Base-by-base conservation (phyloP, 2,888 invertebrate genomes). In the Apoderus coryli region DNA sequence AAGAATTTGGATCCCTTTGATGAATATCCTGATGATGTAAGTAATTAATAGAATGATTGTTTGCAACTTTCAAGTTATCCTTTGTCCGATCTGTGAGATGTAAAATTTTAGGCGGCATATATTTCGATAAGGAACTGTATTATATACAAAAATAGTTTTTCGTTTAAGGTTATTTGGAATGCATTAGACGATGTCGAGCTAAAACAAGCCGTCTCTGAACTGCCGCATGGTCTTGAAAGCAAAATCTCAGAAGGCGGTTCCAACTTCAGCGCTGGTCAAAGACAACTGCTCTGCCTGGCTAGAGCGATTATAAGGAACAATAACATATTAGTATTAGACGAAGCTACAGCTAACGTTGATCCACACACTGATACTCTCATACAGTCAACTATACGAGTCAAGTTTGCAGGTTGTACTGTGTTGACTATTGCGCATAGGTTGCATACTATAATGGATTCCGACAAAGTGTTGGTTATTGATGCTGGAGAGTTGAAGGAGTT, bases 1-100 rank as follows among this genome's bases (percentile, higher is more conserved):
- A 76, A 77, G 49, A 92, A 92, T 60, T 64, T 92, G 35, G 90
- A 90, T 61, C 90, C 89, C 2, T 89, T 89, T 53, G 72, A 77
- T 39, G 74, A 77, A 47, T 79, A 77, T 48, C 62, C 69, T 0
- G 89, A 90, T 45, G 67, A 68, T 4, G 67, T 41, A 35, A 27
- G 31, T 31, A 10, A 4, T 23, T 19, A 19, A 19, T 7, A 19
- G n/a, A 19, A 19, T 19, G 6, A 19, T 7, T 19, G n/a, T n/a
- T n/a, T n/a, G n/a, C n/a, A n/a, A n/a, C n/a, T n/a, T n/a, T n/a
- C n/a, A n/a, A n/a, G n/a, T n/a, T n/a, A n/a, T n/a, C n/a, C n/a
- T n/a, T n/a, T n/a, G n/a, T n/a, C n/a, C n/a, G n/a, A n/a, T n/a
- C n/a, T n/a, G n/a, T n/a, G n/a, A n/a, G n/a, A n/a, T n/a, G n/a